phyloP scores from a whole-genome alignment of 2,797 vertebrate species.

The Lerista edwardsae region DNA sequence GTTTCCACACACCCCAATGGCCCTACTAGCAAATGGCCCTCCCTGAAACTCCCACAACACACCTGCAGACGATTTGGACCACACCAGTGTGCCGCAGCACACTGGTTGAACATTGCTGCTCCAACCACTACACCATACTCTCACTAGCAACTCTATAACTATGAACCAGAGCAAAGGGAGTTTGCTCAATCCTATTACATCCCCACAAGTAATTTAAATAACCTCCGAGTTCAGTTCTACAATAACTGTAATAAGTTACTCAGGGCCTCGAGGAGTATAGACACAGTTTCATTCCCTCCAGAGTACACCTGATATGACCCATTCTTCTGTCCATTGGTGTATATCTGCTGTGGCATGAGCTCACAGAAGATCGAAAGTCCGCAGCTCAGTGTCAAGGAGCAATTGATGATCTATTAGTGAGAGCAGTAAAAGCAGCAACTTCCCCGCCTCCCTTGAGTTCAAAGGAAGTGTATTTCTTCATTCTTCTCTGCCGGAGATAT shows the following conservation, averaged over 20 bases:
- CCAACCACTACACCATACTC: no score
- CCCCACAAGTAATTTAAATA: neutral
- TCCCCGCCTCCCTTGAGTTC: constrained; percentile 22
- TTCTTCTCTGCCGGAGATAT: neutral
- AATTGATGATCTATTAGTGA: constrained; percentile 21
- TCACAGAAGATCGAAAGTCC: constrained; percentile 12
- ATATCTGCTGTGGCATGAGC: constrained; percentile 9
- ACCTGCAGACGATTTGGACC: no score
- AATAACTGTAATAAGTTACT: neutral
- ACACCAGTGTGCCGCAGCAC: no score
- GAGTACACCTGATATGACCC: constrained; percentile 42
- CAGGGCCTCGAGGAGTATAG: neutral
- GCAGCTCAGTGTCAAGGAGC: constrained; percentile 1
- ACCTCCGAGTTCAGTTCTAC: neutral
- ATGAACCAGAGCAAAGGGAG: neutral
- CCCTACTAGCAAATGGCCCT: no score
- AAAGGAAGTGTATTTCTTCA: constrained; percentile 28
- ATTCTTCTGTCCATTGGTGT: constrained; percentile 19
- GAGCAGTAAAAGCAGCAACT: constrained; percentile 22
- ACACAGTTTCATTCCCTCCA: neutral
- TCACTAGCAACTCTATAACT: neutral
- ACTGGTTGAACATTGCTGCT: no score
- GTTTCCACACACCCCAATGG: no score
- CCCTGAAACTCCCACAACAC: no score
- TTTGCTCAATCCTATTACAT: neutral